A percentile compares a stretch with the other conserved stretches of the same genome.
Conservation (phyloP, 2,888 invertebrate genomes). For the Sympetrum striolatum region DNA sequence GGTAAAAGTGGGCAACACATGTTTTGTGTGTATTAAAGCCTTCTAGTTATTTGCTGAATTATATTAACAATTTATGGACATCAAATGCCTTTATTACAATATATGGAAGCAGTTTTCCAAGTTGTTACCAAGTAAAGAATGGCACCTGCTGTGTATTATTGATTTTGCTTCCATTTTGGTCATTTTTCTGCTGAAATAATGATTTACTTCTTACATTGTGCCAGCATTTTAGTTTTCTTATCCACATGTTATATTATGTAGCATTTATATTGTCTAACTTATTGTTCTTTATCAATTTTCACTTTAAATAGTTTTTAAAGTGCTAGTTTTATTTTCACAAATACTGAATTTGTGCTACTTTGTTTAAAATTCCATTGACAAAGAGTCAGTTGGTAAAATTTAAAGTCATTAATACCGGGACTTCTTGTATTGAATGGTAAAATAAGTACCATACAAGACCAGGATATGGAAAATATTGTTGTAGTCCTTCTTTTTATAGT, state of each 20-base stretch:
- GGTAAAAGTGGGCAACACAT: slow-evolving; percentile 26
- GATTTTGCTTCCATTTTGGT: neutral
- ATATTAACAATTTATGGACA: neutral
- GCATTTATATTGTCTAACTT: slow-evolving; percentile 40
- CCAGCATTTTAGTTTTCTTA: slow-evolving; percentile 40
- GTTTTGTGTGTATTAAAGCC: slow-evolving; percentile 16
- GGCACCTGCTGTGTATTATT: neutral
- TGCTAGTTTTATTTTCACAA: slow-evolving; percentile 19
- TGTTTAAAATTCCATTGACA: neutral
- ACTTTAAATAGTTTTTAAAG: slow-evolving; percentile 13
- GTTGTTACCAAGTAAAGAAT: slow-evolving; percentile 15
- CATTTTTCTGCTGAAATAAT: neutral
- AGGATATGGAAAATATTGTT: slow-evolving; percentile 14
- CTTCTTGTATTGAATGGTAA: slow-evolving; percentile 20
- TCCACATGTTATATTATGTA: neutral
- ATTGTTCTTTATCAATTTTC: slow-evolving; percentile 22
- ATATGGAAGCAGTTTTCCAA: slow-evolving; percentile 22
- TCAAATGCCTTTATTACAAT: neutral
- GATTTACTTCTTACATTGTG: slow-evolving; percentile 11
- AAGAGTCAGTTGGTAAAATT: slow-evolving; percentile 1
- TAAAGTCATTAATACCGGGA: neutral
- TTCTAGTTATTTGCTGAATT: slow-evolving; percentile 34
- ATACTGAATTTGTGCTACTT: slow-evolving; percentile 2
- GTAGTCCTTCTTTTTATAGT: slow-evolving; percentile 15
- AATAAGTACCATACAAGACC: neutral